These are phyloP conservation scores for Petrocephalus microphthalmus DNA, from an alignment of 2,113 vertebrate species.

Conservation along the genomic window DNA sequence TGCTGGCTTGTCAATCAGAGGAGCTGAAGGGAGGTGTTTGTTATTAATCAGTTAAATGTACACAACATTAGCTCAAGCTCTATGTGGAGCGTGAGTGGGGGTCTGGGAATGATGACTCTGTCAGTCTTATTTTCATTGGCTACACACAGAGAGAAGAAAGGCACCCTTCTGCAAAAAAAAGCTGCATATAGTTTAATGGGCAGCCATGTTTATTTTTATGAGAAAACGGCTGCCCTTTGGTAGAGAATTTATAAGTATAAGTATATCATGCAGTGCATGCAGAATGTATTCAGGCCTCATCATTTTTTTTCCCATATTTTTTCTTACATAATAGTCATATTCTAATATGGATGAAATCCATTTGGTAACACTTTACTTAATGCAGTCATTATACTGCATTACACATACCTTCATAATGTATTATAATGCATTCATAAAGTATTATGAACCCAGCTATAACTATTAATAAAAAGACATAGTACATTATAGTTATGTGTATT, in stretches of 20 bases:
- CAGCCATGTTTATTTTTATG: conserved; percentile 6
- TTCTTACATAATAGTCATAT: not conserved
- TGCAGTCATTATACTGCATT: no score
- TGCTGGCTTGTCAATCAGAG: not conserved
- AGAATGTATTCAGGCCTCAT: not conserved
- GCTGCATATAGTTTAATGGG: not conserved
- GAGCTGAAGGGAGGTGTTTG: conserved; percentile 6
- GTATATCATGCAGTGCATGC: not conserved
- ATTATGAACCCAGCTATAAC: no score
- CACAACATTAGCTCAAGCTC: not conserved
- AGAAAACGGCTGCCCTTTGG: not conserved
- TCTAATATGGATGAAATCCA: not conserved
- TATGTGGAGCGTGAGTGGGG: not conserved
- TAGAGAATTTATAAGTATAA: not conserved
- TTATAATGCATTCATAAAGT: no score
- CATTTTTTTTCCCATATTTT: not conserved
- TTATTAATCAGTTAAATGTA: conserved; percentile 11
- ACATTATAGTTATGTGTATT: no score
- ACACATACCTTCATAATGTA: no score
- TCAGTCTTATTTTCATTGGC: conserved; percentile 16
- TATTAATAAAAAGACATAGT: no score
- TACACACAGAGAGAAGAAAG: not conserved
- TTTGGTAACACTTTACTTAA: no score
- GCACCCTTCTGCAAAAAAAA: not conserved
- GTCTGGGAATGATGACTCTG: not conserved